Percentiles rank a stretch among this genome's conserved stretches.
Evolutionary conservation across 1,140 invertebrate species (phyloP).

Genomic region (Monochamus saltuarius): DNA sequence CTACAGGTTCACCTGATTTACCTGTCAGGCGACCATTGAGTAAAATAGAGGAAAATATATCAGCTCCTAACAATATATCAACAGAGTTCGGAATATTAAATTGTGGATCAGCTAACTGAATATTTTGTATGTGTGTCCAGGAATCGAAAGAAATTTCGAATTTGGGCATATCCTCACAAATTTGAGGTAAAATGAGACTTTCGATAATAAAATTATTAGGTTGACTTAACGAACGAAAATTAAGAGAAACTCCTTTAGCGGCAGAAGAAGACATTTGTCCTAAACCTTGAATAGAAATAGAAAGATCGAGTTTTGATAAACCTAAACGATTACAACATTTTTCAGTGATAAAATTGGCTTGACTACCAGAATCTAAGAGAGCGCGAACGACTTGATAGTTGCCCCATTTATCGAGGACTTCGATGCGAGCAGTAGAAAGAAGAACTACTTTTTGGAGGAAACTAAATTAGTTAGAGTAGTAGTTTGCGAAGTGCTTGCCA

Average conservation of each 20-base stretch:
- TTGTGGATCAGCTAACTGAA: conserved; percentile 12
- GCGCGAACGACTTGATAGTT: conserved; percentile 2
- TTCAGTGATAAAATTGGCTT: conserved; percentile 13
- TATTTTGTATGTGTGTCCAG: neutral
- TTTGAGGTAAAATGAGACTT: neutral
- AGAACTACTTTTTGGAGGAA: conserved; percentile 1
- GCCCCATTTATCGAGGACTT: conserved; percentile 6
- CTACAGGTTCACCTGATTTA: neutral
- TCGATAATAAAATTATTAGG: neutral
- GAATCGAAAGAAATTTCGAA: neutral
- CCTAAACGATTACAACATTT: conserved; percentile 14
- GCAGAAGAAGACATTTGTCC: neutral
- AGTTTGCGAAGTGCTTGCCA: neutral
- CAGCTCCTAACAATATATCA: conserved; percentile 13
- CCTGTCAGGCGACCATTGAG: neutral
- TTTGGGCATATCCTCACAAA: conserved; percentile 6
- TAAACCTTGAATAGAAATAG: neutral
- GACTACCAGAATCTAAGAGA: conserved; percentile 3
- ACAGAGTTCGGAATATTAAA: neutral
- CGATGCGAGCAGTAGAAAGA: conserved; percentile 9
- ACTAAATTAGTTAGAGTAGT: neutral
- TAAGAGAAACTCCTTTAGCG: neutral
- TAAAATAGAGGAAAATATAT: conserved; percentile 14
- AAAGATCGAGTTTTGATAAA: neutral
- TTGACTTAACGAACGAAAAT: neutral